Evolutionary conservation across 2,113 vertebrate genomes (phyloP), one percentile per base, ranked within the genome.

Genomic region (Austrofundulus limnaeus): DNA sequence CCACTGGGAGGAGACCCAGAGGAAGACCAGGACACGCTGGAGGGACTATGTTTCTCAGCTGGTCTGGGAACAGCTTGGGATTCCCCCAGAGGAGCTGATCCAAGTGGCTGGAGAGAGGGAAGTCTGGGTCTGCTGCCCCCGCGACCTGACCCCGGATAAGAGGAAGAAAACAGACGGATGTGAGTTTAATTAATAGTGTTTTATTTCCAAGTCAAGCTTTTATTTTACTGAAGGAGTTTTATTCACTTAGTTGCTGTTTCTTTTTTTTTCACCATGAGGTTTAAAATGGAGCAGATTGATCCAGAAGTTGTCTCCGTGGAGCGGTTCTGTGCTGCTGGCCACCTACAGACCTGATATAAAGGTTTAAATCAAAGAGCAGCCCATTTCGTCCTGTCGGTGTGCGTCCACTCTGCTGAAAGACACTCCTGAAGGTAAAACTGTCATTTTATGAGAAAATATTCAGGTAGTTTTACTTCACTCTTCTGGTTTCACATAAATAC

Each of bases 321-420:
- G 76, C 1, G 95, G 95, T 0, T 7, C 66, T 24, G 85, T 98
- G 49, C 75, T 97, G 24, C 90, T 94, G 52, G 66, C 98, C 2
- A 0, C 72, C 49, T 98, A 95, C 74, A 90, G 66, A 28, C 88
- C 93, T 14, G 91, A 61, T 42, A 80, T n/a, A 14, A 95, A 96
- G 74, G 50, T 96, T 5, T 71, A 43, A 1, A 77, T 98, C 0
- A 85, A 66, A 48, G 87, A 93, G 19, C 89, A 93, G 10, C 86
- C 94, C 12, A 14, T 97, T 78, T 81, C 98, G 25, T 64, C 47
- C 11, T 98, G 95, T 79, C 92, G 90, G 97, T 98, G n/a, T 15
- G 57, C n/a, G 17, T 77, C 61, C 16, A 61, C 73, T 16, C 50
- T 61, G 2, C 41, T 68, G 25, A 51, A 82, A 9, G 66, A 31